These are phyloP conservation scores for Micromussa lordhowensis DNA, from an alignment of 92 coral and sea anemone species.

Conservation along the genomic window DNA sequence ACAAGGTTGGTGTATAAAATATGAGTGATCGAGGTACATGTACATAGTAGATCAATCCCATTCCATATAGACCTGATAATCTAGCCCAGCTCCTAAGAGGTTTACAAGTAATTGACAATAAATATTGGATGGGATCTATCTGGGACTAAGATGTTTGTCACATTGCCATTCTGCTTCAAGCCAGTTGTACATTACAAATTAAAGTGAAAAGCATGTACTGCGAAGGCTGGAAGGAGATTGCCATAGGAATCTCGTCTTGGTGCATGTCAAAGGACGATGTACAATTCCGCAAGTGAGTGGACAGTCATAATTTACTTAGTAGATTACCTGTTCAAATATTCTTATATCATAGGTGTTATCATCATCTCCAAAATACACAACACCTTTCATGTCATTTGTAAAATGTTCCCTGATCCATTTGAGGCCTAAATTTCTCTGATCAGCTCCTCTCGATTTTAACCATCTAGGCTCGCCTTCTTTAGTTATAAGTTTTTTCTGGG, in stretches of 20 bases:
- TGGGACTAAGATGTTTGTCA: no score
- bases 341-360: slow-evolving; percentile 94
- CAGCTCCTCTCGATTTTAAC: slow-evolving; percentile 96
- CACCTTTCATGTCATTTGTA: slow-evolving; percentile 67
- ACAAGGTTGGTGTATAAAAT: no score
- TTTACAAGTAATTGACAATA: no score
- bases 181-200: no score
- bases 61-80: no score
- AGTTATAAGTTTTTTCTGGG: slow-evolving; percentile 70
- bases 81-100: no score
- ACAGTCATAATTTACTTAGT: neutral
- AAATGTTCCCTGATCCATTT: slow-evolving; percentile 79
- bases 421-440: slow-evolving; percentile 89
- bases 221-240: no score
- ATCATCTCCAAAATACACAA: slow-evolving; percentile 97
- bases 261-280: neutral
- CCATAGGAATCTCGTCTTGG: neutral
- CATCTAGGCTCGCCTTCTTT: slow-evolving; percentile 87
- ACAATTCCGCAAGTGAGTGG: neutral
- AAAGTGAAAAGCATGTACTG: no score
- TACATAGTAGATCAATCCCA: no score
- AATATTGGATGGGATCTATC: no score
- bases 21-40: no score
- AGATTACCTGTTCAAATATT: slow-evolving; percentile 92
- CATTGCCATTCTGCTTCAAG: no score